These are phyloP conservation scores for Acleris literana DNA, from an alignment of 2,888 invertebrate genomes.

Conservation along the genomic window DNA sequence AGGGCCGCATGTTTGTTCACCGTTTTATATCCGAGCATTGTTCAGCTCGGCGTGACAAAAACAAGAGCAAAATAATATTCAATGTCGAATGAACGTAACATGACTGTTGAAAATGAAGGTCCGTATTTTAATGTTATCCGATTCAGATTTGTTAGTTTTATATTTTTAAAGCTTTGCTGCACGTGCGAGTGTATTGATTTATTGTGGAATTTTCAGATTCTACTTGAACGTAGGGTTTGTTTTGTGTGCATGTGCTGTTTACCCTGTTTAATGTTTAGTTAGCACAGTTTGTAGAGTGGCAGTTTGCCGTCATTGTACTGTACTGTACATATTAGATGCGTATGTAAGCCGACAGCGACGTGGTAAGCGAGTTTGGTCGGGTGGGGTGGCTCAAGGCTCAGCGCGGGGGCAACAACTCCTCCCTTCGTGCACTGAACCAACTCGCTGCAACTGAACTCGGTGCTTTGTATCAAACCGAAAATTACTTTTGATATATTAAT, in stretches of 20 bases:
- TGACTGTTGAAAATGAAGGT: background rate
- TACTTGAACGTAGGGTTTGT: background rate
- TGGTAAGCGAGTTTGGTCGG: conserved; percentile 47
- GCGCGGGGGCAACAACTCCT: conserved; percentile 69
- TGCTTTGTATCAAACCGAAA: conserved; percentile 47
- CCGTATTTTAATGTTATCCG: background rate
- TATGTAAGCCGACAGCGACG: conserved; percentile 36
- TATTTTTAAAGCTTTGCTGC: conserved; percentile 14
- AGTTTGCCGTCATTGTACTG: conserved; percentile 25
- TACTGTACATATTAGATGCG: conserved; percentile 26
- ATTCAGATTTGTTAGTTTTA: background rate
- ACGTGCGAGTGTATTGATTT: conserved; percentile 25
- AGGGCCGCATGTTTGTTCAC: conserved; percentile 27
- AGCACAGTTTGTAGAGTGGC: conserved; percentile 21
- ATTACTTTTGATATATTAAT: conserved; percentile 5
- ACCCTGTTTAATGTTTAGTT: conserved; percentile 13
- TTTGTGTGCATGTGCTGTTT: conserved; percentile 9
- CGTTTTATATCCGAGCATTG: conserved; percentile 21
- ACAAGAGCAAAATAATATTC: conserved; percentile 15
- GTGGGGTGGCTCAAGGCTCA: conserved; percentile 61
- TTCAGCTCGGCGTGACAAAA: conserved; percentile 14
- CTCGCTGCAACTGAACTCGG: conserved; percentile 55
- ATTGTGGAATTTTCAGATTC: conserved; percentile 1
- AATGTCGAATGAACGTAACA: conserved; percentile 4
- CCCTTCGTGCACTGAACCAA: conserved; percentile 70